phyloP scores from a whole-genome alignment of 2,888 invertebrate species.

The Platycheirus rosarum region DNA sequence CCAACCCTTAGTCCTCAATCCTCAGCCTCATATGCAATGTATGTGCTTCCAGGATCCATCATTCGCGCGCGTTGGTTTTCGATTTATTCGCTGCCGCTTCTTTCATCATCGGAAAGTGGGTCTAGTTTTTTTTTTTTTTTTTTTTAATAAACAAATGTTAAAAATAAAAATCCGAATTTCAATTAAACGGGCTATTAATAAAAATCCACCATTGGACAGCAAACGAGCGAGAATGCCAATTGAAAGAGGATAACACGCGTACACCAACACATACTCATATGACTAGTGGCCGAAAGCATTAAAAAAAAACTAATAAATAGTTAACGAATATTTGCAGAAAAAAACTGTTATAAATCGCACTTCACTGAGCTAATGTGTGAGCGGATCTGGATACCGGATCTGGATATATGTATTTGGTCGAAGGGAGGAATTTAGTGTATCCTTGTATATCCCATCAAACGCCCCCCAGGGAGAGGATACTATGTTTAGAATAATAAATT shows the following conservation, averaged over 20 bases:
- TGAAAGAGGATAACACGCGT: slow-evolving; percentile 61
- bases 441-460: slow-evolving; percentile 2
- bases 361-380: slow-evolving; percentile 37
- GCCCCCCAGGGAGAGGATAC: slow-evolving; percentile 37
- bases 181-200: slow-evolving; percentile 70
- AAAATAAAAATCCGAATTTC: slow-evolving; percentile 52
- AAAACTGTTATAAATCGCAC: slow-evolving; percentile 45
- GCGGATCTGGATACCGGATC: neutral
- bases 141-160: slow-evolving; percentile 25
- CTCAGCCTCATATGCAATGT: slow-evolving; percentile 5
- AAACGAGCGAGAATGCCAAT: slow-evolving; percentile 59
- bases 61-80: slow-evolving; percentile 41
- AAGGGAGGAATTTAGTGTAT: slow-evolving; percentile 12
- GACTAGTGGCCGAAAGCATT: no score
- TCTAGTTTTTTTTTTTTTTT: slow-evolving; percentile 31
- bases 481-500: slow-evolving; percentile 73
- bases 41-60: slow-evolving; percentile 37
- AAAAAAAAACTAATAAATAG: no score
- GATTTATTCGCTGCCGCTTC: slow-evolving; percentile 42
- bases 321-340: slow-evolving; percentile 27
- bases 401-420: no score
- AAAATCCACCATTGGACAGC: slow-evolving; percentile 61
- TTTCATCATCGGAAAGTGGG: slow-evolving; percentile 41
- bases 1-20: slow-evolving; percentile 15
- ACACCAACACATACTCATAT: slow-evolving; percentile 6